Evolutionary conservation across 2,113 vertebrate species (phyloP).

Genomic region (Scomber japonicus): DNA sequence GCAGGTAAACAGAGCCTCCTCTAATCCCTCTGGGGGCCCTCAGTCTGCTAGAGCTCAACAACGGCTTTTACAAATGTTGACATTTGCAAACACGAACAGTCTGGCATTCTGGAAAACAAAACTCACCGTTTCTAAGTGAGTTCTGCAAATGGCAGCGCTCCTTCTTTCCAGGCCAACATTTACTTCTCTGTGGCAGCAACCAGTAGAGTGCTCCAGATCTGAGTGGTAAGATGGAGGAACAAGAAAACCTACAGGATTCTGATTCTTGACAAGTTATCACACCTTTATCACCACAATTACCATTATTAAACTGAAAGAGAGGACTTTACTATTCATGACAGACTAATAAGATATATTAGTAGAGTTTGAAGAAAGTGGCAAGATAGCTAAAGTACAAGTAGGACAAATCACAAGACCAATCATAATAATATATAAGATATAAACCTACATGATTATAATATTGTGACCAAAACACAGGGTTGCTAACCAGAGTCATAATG

Average conservation of each 20-base stretch:
- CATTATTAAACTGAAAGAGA: background rate
- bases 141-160: conserved; percentile 47
- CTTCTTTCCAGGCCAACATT: conserved; percentile 13
- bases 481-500: background rate
- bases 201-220: background rate
- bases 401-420: background rate
- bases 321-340: background rate
- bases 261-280: background rate
- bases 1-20: conserved; percentile 84
- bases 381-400: background rate
- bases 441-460: background rate
- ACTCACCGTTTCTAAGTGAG: conserved; percentile 54
- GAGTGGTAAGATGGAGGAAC: conserved; percentile 10
- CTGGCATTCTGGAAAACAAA: conserved; percentile 79
- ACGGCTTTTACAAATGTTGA: conserved; percentile 84
- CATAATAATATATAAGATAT: background rate
- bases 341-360: background rate
- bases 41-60: conserved; percentile 77
- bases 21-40: conserved; percentile 83
- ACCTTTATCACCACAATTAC: background rate
- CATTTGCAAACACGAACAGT: conserved; percentile 82
- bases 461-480: background rate
- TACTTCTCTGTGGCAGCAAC: background rate
- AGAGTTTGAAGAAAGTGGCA: background rate
- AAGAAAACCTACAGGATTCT: background rate